phyloP scores from a whole-genome alignment of 2,888 invertebrate genomes.

The Polyploca ridens region DNA sequence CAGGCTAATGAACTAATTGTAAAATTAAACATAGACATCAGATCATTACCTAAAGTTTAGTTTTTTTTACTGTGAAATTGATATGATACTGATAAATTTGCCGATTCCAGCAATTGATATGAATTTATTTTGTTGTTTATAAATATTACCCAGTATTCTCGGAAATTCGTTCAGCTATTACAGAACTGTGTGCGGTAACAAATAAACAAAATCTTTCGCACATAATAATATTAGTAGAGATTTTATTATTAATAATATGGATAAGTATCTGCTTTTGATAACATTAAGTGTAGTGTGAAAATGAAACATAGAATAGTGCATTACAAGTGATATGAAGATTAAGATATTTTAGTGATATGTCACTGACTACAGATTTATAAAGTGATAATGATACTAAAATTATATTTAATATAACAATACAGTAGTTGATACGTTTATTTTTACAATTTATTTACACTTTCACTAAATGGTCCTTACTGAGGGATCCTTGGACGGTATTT shows the following conservation, averaged over 20 bases:
- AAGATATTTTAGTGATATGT: conserved; percentile 37
- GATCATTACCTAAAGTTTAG: not conserved
- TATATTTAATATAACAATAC: conserved; percentile 18
- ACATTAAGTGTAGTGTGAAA: conserved; percentile 18
- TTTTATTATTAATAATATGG: not conserved
- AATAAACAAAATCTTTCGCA: no score
- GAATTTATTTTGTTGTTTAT: not conserved
- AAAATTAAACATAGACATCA: no score
- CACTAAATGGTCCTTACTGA: conserved; percentile 63
- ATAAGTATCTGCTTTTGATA: conserved; percentile 16
- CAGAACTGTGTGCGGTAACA: no score
- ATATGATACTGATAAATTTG: not conserved
- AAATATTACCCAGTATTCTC: no score
- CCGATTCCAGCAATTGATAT: not conserved
- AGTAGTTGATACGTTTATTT: conserved; percentile 32
- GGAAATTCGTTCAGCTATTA: no score
- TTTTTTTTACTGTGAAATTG: not conserved
- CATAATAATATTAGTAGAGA: no score
- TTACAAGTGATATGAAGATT: conserved; percentile 32
- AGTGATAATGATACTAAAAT: conserved; percentile 17
- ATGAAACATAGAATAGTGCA: conserved; percentile 18
- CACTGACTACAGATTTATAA: conserved; percentile 25
- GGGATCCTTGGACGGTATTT: conserved; percentile 68
- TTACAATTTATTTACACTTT: conserved; percentile 56
- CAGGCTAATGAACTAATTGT: no score